phyloP scores from a whole-genome alignment of 1,140 invertebrate genomes.

The Drosophila eugracilis region DNA sequence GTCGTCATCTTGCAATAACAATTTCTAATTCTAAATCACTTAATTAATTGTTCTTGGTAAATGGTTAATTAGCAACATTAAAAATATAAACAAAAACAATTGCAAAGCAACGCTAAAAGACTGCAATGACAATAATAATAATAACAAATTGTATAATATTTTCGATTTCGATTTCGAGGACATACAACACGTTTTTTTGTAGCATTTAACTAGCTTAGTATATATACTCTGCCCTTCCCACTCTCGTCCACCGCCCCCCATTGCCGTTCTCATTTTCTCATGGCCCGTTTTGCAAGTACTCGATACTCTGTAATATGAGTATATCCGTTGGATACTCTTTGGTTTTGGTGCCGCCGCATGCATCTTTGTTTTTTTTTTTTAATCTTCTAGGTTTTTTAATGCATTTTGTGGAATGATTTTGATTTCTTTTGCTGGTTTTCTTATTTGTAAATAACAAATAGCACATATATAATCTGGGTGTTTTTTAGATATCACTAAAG shows the following conservation, averaged over 20 bases:
- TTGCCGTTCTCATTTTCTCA: conserved; percentile 34
- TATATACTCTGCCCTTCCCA: conserved; percentile 27
- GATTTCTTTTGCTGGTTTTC: conserved; percentile 14
- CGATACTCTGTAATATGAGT: conserved; percentile 5
- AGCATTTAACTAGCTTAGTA: conserved; percentile 40
- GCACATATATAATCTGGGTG: neutral
- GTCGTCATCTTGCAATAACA: conserved; percentile 38
- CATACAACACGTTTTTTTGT: conserved; percentile 38
- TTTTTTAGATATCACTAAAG: neutral
- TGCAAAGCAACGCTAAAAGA: conserved; percentile 21
- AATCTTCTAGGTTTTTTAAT: conserved; percentile 20
- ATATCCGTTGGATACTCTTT: conserved; percentile 7
- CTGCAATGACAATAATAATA: conserved; percentile 12
- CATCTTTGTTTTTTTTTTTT: conserved; percentile 7
- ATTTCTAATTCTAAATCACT: conserved; percentile 38
- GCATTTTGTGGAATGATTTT: conserved; percentile 48
- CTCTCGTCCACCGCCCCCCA: conserved; percentile 6
- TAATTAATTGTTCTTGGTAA: conserved; percentile 22
- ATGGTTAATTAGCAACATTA: conserved; percentile 39
- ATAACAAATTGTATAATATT: conserved; percentile 33
- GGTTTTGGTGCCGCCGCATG: conserved; percentile 47
- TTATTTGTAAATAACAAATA: conserved; percentile 40
- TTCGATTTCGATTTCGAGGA: conserved; percentile 12
- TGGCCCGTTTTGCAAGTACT: conserved; percentile 16
- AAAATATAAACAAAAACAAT: too few relatives aligned